These are phyloP conservation scores for Cheilosia scutellata DNA, from an alignment of 2,888 invertebrate species.

Conservation along the genomic window DNA sequence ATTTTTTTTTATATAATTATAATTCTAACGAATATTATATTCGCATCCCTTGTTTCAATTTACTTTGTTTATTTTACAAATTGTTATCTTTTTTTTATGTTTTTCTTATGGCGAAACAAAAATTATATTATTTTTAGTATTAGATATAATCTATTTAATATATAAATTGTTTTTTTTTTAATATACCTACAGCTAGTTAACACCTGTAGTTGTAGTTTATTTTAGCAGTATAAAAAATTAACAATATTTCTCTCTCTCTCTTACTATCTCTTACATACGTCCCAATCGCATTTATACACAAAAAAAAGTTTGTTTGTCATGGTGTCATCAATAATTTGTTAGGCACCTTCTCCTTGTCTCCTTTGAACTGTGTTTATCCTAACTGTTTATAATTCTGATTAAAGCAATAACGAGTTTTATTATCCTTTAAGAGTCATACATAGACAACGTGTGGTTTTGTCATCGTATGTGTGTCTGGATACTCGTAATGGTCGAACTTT, in stretches of 20 bases:
- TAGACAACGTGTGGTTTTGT: slow-evolving; percentile 85
- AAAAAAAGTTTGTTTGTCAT: slow-evolving; percentile 17
- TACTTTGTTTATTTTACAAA: slow-evolving; percentile 77
- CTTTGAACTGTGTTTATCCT: slow-evolving; percentile 75
- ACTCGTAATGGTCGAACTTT: slow-evolving; percentile 84
- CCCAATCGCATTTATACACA: slow-evolving; percentile 40
- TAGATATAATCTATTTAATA: slow-evolving; percentile 36
- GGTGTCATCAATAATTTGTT: slow-evolving; percentile 19
- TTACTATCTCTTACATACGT: neutral
- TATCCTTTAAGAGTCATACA: slow-evolving; percentile 85
- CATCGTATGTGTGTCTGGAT: slow-evolving; percentile 84
- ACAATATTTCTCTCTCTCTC: slow-evolving; percentile 58
- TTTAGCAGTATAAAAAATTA: slow-evolving; percentile 73
- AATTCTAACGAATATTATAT: slow-evolving; percentile 80
- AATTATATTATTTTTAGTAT: slow-evolving; percentile 48
- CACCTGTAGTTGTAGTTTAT: slow-evolving; percentile 72
- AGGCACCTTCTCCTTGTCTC: slow-evolving; percentile 2
- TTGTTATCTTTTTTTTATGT: slow-evolving; percentile 33
- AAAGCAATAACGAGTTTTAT: slow-evolving; percentile 73
- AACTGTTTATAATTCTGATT: slow-evolving; percentile 76
- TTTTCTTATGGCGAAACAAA: slow-evolving; percentile 29
- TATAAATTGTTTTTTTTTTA: slow-evolving; percentile 37
- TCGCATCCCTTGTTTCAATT: slow-evolving; percentile 84
- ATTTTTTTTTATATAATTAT: slow-evolving; percentile 72
- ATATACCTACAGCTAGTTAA: slow-evolving; percentile 71